phyloP scores from a whole-genome alignment of 53 echinoderm and acorn worm species.

The Antedon mediterranea region DNA sequence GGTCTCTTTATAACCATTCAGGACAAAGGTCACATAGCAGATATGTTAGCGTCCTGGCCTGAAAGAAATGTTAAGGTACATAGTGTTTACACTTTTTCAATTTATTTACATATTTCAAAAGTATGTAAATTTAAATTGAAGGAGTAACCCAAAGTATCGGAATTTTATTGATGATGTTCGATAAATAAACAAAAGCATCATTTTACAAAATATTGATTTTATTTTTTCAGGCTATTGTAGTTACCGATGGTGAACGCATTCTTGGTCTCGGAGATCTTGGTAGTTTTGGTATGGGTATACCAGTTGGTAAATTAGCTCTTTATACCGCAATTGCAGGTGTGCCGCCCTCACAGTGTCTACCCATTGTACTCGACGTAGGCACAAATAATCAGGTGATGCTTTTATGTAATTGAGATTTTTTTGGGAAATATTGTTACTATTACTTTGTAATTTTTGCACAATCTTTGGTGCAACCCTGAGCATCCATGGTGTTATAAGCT shows the following conservation, averaged over 20 bases:
- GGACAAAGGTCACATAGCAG: slow-evolving; percentile 68
- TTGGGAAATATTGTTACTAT: too few relatives aligned
- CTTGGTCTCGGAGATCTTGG: slow-evolving; percentile 91
- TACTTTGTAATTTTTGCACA: too few relatives aligned
- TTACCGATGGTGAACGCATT: slow-evolving; percentile 88
- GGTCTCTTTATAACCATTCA: slow-evolving; percentile 91
- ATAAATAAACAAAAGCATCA: background rate
- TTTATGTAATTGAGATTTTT: too few relatives aligned
- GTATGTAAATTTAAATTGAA: too few relatives aligned
- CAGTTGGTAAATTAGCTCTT: slow-evolving; percentile 85
- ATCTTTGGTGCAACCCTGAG: too few relatives aligned
- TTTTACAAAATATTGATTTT: too few relatives aligned
- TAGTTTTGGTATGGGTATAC: slow-evolving; percentile 95
- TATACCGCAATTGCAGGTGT: slow-evolving; percentile 97
- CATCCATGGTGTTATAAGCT: too few relatives aligned
- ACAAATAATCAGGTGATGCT: slow-evolving; percentile 79
- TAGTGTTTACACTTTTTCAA: background rate
- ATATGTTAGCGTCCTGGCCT: slow-evolving; percentile 84
- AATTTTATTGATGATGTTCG: background rate
- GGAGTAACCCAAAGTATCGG: background rate
- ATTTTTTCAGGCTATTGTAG: slow-evolving; percentile 62
- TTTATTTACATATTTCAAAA: background rate
- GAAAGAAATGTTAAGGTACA: slow-evolving; percentile 75
- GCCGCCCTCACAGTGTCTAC: slow-evolving; percentile 71
- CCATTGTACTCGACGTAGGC: slow-evolving; percentile 81